Evolutionary conservation across 2,113 vertebrate genomes (phyloP), one percentile per base, ranked within the genome.

Genomic region (Zeus faber): DNA sequence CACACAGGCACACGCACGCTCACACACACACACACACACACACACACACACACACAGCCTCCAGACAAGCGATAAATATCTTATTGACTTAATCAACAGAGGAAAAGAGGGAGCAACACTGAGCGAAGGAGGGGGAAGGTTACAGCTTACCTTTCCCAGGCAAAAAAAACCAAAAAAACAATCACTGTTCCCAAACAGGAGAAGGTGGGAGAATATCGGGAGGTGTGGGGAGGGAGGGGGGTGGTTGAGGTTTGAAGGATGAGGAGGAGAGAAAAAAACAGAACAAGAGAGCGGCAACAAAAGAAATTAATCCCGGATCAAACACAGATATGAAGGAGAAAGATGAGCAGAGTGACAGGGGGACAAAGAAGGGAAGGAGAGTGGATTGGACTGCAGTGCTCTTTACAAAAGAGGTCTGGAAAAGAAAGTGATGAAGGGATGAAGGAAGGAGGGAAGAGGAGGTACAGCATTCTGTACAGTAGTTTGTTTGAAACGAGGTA

Each of bases 141-240:
- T 41, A 6, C 50, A 72, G 78, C 74, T 74, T 80, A 79, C 79
- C 79, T 71, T n/a, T 24, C 40, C 22, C 18, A 14, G 35, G 24
- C 53, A 50, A 40, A 50, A 22, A 59, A 70, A 17, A 7, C 8
- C 6, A 17, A 14, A 43, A 6, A 16, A 7, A 18, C n/a, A 20
- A 9, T 16, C 16, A n/a, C n/a, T n/a, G n/a, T n/a, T 20, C 16
- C 7, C 8, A 7, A 5, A 18, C n/a, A 44, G 51, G 46, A 48
- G 23, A 54, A 58, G 1, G 4, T 20, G 11, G 18, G 9, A 11
- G 6, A 45, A 43, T 22, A 16, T 27, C 24, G 48, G 45, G 8
- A 37, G 31, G 21, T 3, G 44, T 14, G 13, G 17, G 13, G 10
- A 25, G 24, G 0, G 40, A 55, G 2, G 40, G 3, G 22, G 18